A percentile compares a stretch with the other conserved stretches of the same genome.
Conservation (phyloP, 2,888 invertebrate species). For the Eledone cirrhosa region DNA sequence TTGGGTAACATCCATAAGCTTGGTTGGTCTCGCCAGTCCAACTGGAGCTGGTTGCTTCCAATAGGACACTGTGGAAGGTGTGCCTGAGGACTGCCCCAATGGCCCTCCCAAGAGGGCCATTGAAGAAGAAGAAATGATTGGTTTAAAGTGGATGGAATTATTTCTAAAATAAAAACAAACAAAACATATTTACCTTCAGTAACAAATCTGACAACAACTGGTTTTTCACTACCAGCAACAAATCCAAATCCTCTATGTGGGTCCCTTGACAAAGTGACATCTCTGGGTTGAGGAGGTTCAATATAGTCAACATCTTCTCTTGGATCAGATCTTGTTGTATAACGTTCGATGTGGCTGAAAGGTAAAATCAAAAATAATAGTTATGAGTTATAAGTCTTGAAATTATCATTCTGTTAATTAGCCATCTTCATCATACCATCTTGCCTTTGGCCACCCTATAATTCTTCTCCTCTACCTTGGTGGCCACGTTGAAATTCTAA, state of each 20-base stretch:
- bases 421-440: no score
- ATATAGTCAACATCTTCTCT: constrained; percentile 74
- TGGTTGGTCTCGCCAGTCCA: no score
- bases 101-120: neutral
- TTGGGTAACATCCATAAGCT: no score
- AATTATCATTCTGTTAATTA: no score
- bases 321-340: constrained; percentile 91
- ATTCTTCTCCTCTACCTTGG: no score
- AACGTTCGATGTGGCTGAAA: constrained; percentile 76
- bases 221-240: constrained; percentile 93
- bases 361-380: neutral
- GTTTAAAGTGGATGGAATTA: neutral
- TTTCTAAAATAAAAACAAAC: no score
- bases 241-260: constrained; percentile 89
- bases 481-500: no score
- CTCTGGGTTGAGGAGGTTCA: constrained; percentile 79
- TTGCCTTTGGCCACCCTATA: no score
- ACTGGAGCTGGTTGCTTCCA: no score
- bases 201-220: constrained; percentile 83
- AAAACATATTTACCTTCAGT: constrained; percentile 66
- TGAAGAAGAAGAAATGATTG: neutral
- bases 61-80: no score
- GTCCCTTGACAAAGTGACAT: constrained; percentile 79
- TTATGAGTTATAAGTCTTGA: no score
- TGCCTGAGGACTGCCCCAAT: no score